Evolutionary conservation across 2,888 invertebrate genomes (phyloP), one percentile per base, ranked within the genome.

Genomic region (Pantelozetes paolii): DNA sequence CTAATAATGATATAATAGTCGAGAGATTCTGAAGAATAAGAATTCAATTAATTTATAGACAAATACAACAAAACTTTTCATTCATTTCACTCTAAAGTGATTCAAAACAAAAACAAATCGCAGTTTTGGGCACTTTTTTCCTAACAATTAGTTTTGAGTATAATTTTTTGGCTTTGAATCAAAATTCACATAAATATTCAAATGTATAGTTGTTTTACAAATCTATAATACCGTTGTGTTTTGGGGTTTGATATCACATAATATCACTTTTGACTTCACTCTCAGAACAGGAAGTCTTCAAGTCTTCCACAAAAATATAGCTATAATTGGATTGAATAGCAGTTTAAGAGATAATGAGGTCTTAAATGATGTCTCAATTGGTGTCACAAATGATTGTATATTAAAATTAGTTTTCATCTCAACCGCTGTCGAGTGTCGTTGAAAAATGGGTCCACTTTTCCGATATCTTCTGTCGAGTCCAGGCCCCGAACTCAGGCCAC

Each of bases 401-500:
- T 57, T 23, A 57, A 36, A 30, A 62, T 30, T 30, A 13, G 30
- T 8, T 36, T 36, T 28, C n/a, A n/a, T 64, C 20, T 64, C 36
- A 36, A 26, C 36, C 36, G 64, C 64, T 32, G 36, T 36, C 36
- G 36, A 64, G 32, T n/a, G 64, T 36, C n/a, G 64, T 26, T 9
- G 64, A 64, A 20, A 64, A 64, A n/a, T 64, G 36, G 20, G 57
- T 26, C 32, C 69, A 73, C 13, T 69, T 48, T 45, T 69, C 69
- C 18, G 45, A 70, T 18, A 73, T 40, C 50, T 73, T 73, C n/a
- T 45, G 73, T 15, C 72, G 64, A 13, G 71, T 72, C 75, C 75
- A 75, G 15, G 54, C n/a, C 20, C 48, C 59, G 9, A 92, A 89
- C 82, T 92, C 92, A 72, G 92, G 92, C 92, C 92, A 93, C 81